Base-by-base conservation (phyloP, 2,888 invertebrate species). In the Loripinus fragilis region DNA sequence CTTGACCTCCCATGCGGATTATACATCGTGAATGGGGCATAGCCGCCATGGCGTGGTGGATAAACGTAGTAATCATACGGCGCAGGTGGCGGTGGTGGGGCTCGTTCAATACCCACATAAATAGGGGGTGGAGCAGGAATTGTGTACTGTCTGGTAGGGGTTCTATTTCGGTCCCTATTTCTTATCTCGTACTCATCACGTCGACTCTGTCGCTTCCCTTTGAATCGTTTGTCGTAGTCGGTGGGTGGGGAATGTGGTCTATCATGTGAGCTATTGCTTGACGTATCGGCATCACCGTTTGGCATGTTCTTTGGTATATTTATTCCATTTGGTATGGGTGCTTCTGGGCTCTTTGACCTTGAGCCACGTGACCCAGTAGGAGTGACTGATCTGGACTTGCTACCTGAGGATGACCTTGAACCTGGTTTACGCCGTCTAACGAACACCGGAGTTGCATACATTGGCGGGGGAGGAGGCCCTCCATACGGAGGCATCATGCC, bases 181-280 rank as follows among this genome's bases (percentile, higher is more conserved):
- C 80, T 77, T 15, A 76, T 74, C 52, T 88, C 86, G 65, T 86
- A 85, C n/a, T 81, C 77, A 17, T 88, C 88, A 12, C 86, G 76
- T 71, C 87, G 81, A 75, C 88, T 88, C 76, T 84, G 75, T 3
- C 88, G 80, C 25, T 83, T 73, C 12, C 81, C 77, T 20, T 76
- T 76, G 8, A 69, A 28, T 45, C 75, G 71, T 35, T 77, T 50
- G 33, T 89, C 89, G 79, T 91, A 91, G 80, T 92, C 91, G 7
- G 86, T 86, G 7, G 90, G 89, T 10, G 91, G 91, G 0, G 91
- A 89, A 17, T 80, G 80, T 10, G 91, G 91, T 55, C 91, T 67
- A 20, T 85, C 85, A 20, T 78, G 76, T 10, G 88, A 87, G 38
- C 78, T 80, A n/a, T 86, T 85, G 42, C 85, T 85, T 0, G 81